A percentile compares a stretch with the other conserved stretches of the same genome.
Conservation (phyloP, 1,140 invertebrate genomes). For the Drosophila erecta region DNA sequence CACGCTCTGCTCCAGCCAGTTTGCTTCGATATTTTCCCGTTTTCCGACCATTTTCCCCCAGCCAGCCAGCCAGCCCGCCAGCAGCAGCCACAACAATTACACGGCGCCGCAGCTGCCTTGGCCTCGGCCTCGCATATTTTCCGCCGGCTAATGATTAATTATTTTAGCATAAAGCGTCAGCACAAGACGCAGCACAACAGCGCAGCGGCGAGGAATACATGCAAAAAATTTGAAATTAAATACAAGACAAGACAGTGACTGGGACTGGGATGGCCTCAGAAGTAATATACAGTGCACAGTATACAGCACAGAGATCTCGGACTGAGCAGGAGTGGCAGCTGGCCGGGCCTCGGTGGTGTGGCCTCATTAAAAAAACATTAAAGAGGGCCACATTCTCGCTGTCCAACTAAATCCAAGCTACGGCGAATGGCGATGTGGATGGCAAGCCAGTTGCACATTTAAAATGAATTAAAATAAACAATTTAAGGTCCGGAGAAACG, state of each 20-base stretch:
- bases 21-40: slow-evolving; percentile 5
- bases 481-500: slow-evolving; percentile 31
- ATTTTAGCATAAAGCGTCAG: slow-evolving; percentile 83
- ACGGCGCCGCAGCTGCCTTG: slow-evolving; percentile 56
- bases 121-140: slow-evolving; percentile 69
- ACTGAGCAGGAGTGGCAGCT: slow-evolving; percentile 16
- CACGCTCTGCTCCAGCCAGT: slow-evolving; percentile 23
- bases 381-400: slow-evolving; percentile 54
- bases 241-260: slow-evolving; percentile 51
- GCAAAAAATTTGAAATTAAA: slow-evolving; percentile 75
- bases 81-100: slow-evolving; percentile 72
- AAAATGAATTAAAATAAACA: slow-evolving; percentile 60
- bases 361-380: slow-evolving; percentile 82
- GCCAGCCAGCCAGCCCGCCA: background rate
- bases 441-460: slow-evolving; percentile 47
- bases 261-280: background rate
- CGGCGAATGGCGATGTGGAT: background rate
- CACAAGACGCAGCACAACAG: slow-evolving; percentile 59
- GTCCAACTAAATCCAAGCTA: slow-evolving; percentile 17
- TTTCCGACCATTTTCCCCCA: background rate
- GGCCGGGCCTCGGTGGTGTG: slow-evolving; percentile 33
- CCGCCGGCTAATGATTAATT: slow-evolving; percentile 78
- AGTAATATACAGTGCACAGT: background rate
- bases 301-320: background rate
- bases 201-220: slow-evolving; percentile 11